These are phyloP conservation scores for Toxonevra muliebris DNA, from an alignment of 2,888 invertebrate species.

Conservation along the genomic window DNA sequence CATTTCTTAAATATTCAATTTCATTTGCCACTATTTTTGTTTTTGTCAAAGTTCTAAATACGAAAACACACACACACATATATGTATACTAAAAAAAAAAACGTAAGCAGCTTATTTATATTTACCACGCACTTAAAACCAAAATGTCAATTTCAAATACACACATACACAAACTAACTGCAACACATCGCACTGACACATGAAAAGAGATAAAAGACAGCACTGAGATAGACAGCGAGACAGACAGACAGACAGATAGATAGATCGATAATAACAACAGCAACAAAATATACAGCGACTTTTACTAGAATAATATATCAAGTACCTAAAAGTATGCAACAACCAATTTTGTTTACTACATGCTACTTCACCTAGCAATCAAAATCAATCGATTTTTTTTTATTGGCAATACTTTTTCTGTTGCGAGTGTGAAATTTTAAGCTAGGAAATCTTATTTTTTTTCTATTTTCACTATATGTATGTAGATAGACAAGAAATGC, in stretches of 20 bases:
- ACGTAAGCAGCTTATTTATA: neutral
- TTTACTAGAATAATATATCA: no score
- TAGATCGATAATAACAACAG: neutral
- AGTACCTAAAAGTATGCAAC: neutral
- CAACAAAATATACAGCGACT: neutral
- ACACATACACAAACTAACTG: neutral
- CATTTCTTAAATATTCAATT: no score
- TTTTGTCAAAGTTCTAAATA: no score
- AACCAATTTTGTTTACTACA: neutral
- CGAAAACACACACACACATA: no score
- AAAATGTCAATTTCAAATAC: neutral
- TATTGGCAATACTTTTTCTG: neutral
- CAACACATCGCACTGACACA: neutral
- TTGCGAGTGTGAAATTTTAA: no score
- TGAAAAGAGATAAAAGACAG: neutral
- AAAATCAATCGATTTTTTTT: neutral
- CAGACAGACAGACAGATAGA: neutral
- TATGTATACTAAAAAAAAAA: no score
- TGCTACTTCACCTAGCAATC: neutral
- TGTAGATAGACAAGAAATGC: no score
- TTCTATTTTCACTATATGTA: no score
- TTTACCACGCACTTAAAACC: constrained; percentile 1
- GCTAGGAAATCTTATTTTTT: no score
- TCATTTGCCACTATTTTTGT: no score
- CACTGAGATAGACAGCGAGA: neutral